Conservation (phyloP, 2,113 vertebrate species). For the Scytalopus superciliaris region DNA sequence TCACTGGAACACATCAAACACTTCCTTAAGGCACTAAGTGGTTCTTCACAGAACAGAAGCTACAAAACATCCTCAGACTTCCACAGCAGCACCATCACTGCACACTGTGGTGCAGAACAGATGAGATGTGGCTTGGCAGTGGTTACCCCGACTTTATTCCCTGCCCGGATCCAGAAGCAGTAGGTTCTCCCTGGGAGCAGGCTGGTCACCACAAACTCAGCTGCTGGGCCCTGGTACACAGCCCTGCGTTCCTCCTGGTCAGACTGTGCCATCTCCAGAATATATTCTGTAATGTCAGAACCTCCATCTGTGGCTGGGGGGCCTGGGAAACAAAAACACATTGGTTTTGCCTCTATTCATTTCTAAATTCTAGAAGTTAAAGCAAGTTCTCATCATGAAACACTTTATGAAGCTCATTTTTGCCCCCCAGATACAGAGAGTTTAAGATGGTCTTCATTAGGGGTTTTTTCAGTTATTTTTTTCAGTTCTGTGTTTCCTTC, state of each 20-base stretch:
- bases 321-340: constrained; percentile 33
- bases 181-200: constrained; percentile 73
- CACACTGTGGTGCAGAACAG: neutral
- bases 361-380: neutral
- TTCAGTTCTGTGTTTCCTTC: neutral
- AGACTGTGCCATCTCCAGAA: constrained; percentile 65
- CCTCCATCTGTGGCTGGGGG: constrained; percentile 67
- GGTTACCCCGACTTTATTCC: constrained; percentile 71
- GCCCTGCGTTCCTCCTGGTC: constrained; percentile 46
- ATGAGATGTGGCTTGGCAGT: neutral
- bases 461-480: neutral
- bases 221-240: constrained; percentile 64
- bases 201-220: constrained; percentile 53
- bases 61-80: neutral
- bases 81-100: fast-evolving
- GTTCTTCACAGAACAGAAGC: neutral
- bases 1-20: neutral
- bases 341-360: neutral
- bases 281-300: constrained; percentile 54
- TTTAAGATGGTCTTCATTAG: neutral
- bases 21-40: neutral
- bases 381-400: neutral
- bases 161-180: constrained; percentile 75
- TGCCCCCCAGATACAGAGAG: fast-evolving
- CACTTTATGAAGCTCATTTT: neutral